Base-by-base conservation (phyloP, 2,888 invertebrate genomes). In the Tetramorium bicarinatum region DNA sequence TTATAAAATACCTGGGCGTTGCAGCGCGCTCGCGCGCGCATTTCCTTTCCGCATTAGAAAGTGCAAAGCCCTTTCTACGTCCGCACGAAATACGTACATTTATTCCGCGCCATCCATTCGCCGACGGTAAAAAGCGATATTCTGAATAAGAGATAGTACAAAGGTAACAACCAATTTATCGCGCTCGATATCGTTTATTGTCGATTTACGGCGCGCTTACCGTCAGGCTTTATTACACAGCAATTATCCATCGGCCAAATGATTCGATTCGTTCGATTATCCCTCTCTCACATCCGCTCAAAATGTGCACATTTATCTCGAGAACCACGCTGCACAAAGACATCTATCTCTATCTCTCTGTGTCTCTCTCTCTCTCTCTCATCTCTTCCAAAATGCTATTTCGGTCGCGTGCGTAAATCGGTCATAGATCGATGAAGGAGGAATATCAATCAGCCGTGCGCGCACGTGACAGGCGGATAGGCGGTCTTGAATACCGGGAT, bases 381-480 rank as follows among this genome's bases (percentile, higher is more conserved):
- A 34, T 47, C 25, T 8, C 52, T 52, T 8, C 3, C 71, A 8
- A 13, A 15, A 67, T 18, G 29, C 6, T 47, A 21, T 34, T 59
- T 29, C 15, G 34, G 25, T 62, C 18, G 9, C 52, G 52, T 25
- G 66, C 18, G 25, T 11, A 44, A 56, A 44, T 44, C 56, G 56
- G 6, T 41, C 56, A 18, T 18, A 21, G 13, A 76, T 25, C 64
- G 25, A 21, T 25, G 59, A 69, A 82, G 44, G 71, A 82, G 80
- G 77, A 74, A 59, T 81, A 86, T 88, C 87, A 74, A 85, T 83
- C 75, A 81, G 64, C 54, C 52, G 49, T n/a, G n/a, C 8, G n/a
- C 18, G 29, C 29, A 34, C 75, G 34, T 56, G 49, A 21, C 8
- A 64, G 52, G 61, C 25, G 44, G 61, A 38, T 62, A 38, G 47